These are phyloP conservation scores for Margaritifera margaritifera DNA, from an alignment of 2,888 invertebrate genomes.

Conservation along the genomic window DNA sequence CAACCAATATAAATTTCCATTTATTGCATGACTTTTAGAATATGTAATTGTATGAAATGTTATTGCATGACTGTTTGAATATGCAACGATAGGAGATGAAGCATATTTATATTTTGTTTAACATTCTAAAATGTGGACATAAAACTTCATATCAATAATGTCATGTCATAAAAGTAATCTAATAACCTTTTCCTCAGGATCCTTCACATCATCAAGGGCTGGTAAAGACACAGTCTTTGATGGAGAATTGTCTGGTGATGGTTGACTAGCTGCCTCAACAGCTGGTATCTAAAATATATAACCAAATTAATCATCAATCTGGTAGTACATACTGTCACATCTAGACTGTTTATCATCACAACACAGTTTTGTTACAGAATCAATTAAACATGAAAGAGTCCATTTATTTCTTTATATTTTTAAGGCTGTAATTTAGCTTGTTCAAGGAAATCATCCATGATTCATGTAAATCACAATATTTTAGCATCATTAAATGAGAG, in stretches of 20 bases:
- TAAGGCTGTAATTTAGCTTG: too few relatives aligned
- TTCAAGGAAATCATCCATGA: too few relatives aligned
- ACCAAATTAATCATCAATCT: not conserved
- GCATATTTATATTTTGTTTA: not conserved
- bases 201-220: conserved; percentile 55
- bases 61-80: too few relatives aligned
- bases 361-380: not conserved
- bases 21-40: too few relatives aligned
- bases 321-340: conserved; percentile 7
- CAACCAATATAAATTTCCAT: too few relatives aligned
- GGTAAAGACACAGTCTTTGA: conserved; percentile 58
- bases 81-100: too few relatives aligned
- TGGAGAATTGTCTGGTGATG: conserved; percentile 28
- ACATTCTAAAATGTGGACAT: not conserved
- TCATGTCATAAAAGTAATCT: not conserved
- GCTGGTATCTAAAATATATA: conserved; percentile 9
- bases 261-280: conserved; percentile 15
- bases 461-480: too few relatives aligned
- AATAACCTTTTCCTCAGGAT: conserved; percentile 60
- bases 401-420: too few relatives aligned
- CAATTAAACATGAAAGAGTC: too few relatives aligned
- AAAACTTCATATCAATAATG: not conserved
- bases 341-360: conserved; percentile 14
- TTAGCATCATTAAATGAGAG: too few relatives aligned
- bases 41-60: too few relatives aligned